Percentiles rank a stretch among this genome's conserved stretches.
Evolutionary conservation across 2,888 invertebrate genomes (phyloP).

Genomic region (Callyntrura sp.): DNA sequence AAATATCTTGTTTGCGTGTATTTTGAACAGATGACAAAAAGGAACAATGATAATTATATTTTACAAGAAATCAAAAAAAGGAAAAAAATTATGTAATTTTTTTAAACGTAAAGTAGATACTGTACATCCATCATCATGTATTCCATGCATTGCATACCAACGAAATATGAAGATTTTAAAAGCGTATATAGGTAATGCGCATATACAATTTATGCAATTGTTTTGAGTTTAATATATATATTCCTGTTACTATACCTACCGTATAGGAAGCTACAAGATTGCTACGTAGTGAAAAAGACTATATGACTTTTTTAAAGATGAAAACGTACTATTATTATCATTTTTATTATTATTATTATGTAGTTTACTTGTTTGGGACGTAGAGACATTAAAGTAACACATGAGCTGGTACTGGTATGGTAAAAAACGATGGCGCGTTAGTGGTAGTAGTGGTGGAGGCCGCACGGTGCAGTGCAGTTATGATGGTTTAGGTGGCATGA

Average conservation of each 20-base stretch:
- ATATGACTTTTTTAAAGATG: neutral
- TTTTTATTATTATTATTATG: conserved; percentile 31
- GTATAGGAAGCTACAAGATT: conserved; percentile 12
- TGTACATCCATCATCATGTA: conserved; percentile 1
- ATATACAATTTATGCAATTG: conserved; percentile 36
- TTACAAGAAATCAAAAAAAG: neutral
- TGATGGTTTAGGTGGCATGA: conserved; percentile 18
- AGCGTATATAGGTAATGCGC: conserved; percentile 4
- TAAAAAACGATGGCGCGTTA: neutral
- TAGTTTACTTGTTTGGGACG: conserved; percentile 25
- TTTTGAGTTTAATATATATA: conserved; percentile 25
- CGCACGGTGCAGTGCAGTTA: neutral
- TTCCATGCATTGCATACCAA: neutral
- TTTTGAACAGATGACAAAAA: conserved; percentile 39
- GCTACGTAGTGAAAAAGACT: conserved; percentile 17
- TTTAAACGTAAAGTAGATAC: neutral
- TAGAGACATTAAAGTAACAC: conserved; percentile 34
- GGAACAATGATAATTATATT: conserved; percentile 35
- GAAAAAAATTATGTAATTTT: conserved; percentile 39
- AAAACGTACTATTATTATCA: conserved; percentile 19
- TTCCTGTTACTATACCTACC: neutral
- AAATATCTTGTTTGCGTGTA: conserved; percentile 12
- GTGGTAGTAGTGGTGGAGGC: neutral
- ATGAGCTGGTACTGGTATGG: conserved; percentile 40
- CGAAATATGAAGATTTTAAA: neutral